Percentiles rank a stretch among this genome's conserved stretches.
Conservation (phyloP, 2,888 invertebrate species). For the Drosophila putrida region DNA sequence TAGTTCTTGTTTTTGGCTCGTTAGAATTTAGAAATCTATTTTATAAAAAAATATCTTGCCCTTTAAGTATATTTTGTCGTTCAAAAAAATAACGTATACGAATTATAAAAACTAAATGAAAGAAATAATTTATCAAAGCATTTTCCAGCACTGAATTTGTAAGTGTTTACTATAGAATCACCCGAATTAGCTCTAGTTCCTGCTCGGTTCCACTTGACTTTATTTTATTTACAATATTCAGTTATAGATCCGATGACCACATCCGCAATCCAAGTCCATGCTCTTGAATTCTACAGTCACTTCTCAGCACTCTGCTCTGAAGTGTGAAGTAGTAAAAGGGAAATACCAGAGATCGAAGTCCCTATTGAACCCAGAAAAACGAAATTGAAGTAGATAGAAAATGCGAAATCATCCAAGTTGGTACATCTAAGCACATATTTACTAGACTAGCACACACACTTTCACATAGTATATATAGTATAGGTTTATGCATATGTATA, state of each 20-base stretch:
- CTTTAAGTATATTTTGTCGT: too few species aligned
- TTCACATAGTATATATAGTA: background rate
- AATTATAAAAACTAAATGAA: too few species aligned
- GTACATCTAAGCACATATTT: conserved; percentile 38
- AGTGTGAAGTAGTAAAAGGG: background rate
- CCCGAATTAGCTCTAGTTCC: background rate
- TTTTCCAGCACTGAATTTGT: conserved; percentile 7
- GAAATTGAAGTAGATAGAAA: conserved; percentile 1
- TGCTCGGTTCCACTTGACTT: background rate
- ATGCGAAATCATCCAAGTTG: conserved; percentile 15
- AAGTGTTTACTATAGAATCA: background rate
- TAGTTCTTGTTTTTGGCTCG: too few species aligned
- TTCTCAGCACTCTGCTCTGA: background rate
- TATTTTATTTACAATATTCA: background rate
- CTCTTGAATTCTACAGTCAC: background rate
- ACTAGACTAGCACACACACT: conserved; percentile 35
- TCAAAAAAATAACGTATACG: background rate
- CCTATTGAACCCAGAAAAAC: background rate
- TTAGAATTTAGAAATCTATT: too few species aligned
- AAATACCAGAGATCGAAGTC: background rate
- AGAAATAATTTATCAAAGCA: background rate
- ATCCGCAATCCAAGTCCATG: background rate
- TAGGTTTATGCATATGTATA: background rate
- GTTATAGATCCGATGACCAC: background rate
- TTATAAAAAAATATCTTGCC: too few species aligned